Evolutionary conservation across 2,888 invertebrate species (phyloP), one percentile per base, ranked within the genome.

Genomic region (Drosophila picticornis): DNA sequence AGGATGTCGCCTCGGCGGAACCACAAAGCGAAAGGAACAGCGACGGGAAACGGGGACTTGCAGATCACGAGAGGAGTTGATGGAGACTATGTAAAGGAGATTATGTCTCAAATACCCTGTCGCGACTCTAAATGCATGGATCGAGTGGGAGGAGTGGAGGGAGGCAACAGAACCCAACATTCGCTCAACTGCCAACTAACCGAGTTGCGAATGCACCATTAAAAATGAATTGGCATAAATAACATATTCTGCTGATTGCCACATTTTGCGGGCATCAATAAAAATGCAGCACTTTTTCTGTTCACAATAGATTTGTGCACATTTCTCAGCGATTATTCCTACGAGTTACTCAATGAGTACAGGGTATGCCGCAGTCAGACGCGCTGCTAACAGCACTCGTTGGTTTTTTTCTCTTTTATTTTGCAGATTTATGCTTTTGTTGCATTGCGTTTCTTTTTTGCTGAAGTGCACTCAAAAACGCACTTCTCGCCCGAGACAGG

Each of bases 381-480:
- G 53, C 6, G 22, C 22, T 7, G 1, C 46, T 4, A 7, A 22
- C 13, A 22, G 4, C n/a, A n/a, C n/a, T 32, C 31, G 32, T 55
- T 40, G 38, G n/a, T 11, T n/a, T 31, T n/a, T 38, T 38, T 22
- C 36, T 25, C 57, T 58, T 50, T 60, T 38, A 63, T 31, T 48
- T 50, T 67, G 29, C 29, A 29, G 29, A 62, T 53, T 53, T 38
- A 74, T 62, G 71, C 79, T 75, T 91, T 76, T 78, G 78, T 80
- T 80, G 79, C 84, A 69, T 84, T 90, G 82, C 75, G 76, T 81
- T 84, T 75, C 60, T 74, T 75, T 77, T 77, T 76, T 75, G 72
- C 72, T 90, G 72, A 90, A 88, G 88, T 83, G 90, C 82, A 83
- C 88, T 88, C 84, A 50, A 86, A 82, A 77, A 90, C 87, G 90